Evolutionary conservation across 2,113 vertebrate genomes (phyloP).

Genomic region (Odocoileus virginianus): DNA sequence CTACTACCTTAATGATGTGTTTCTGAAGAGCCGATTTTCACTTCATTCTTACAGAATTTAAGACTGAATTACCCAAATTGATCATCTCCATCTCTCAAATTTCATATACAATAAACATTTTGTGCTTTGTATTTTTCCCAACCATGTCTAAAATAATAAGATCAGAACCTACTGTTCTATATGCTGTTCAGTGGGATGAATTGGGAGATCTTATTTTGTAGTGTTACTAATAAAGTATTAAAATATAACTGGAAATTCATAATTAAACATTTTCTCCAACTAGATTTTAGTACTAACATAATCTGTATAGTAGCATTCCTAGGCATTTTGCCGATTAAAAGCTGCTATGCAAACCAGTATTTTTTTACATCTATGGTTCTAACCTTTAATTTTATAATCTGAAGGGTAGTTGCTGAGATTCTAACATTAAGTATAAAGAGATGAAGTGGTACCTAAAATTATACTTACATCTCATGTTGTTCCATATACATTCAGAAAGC

Average conservation of each 20-base stretch:
- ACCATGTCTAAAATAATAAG: not conserved
- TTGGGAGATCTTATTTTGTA: not conserved
- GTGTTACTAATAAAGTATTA: not conserved
- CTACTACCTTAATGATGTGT: not conserved
- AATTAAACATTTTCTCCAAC: not conserved
- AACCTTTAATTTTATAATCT: constrained; percentile 2
- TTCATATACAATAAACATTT: not conserved
- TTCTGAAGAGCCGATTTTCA: not conserved
- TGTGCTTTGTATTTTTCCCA: not conserved
- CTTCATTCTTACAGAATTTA: not conserved
- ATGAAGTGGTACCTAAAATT: not conserved
- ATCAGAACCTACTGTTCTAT: not conserved
- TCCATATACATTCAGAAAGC: not conserved
- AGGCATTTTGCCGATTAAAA: not conserved
- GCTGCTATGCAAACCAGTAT: not conserved
- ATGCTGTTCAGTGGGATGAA: not conserved
- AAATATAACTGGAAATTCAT: constrained; percentile 16
- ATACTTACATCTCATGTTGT: not conserved
- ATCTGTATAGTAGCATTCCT: not conserved
- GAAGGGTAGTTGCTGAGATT: not conserved
- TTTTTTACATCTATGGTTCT: not conserved
- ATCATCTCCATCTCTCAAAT: not conserved
- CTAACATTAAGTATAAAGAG: not conserved
- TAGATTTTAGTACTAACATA: constrained; percentile 6
- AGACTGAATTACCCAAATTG: not conserved